phyloP scores from a whole-genome alignment of 2,797 vertebrate species.

The Epinephelus awoara region DNA sequence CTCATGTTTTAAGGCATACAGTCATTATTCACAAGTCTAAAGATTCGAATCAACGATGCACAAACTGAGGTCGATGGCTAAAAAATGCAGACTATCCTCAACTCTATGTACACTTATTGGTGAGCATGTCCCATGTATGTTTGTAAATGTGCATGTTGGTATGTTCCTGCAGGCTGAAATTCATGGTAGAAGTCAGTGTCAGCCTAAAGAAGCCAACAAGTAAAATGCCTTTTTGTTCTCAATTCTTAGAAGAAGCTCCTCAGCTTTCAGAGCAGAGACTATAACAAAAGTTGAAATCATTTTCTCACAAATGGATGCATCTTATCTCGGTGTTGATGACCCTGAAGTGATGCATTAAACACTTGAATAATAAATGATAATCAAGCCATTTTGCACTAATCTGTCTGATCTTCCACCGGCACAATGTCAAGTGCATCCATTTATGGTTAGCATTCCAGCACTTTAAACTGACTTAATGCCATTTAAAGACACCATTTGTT shows the following conservation, averaged over 20 bases:
- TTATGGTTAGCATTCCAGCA: conserved; percentile 8
- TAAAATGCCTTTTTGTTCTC: conserved; percentile 1
- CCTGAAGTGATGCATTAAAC: conserved; percentile 43
- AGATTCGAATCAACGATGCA: conserved; percentile 42
- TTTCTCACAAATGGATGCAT: conserved; percentile 25
- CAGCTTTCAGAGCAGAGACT: not conserved
- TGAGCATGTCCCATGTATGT: conserved; percentile 7
- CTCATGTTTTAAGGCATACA: conserved; percentile 79
- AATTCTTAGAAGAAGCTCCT: conserved; percentile 6
- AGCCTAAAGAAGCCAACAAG: conserved; percentile 1
- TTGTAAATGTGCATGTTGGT: conserved; percentile 34
- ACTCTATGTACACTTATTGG: conserved; percentile 55
- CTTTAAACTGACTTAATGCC: conserved; percentile 25
- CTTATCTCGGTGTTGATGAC: conserved; percentile 23
- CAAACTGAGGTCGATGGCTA: conserved; percentile 42
- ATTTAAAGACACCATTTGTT: conserved; percentile 21
- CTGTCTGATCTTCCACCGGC: conserved; percentile 10
- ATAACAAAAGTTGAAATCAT: conserved; percentile 5
- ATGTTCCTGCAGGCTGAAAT: conserved; percentile 33
- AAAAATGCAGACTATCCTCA: conserved; percentile 31
- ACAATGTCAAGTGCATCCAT: conserved; percentile 31
- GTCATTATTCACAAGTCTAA: conserved; percentile 64
- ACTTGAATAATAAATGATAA: conserved; percentile 41
- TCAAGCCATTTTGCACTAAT: conserved; percentile 17
- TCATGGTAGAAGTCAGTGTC: not conserved